Evolutionary conservation across 2,113 vertebrate genomes (phyloP), one percentile per base, ranked within the genome.

Genomic region (Lasiurus borealis): DNA sequence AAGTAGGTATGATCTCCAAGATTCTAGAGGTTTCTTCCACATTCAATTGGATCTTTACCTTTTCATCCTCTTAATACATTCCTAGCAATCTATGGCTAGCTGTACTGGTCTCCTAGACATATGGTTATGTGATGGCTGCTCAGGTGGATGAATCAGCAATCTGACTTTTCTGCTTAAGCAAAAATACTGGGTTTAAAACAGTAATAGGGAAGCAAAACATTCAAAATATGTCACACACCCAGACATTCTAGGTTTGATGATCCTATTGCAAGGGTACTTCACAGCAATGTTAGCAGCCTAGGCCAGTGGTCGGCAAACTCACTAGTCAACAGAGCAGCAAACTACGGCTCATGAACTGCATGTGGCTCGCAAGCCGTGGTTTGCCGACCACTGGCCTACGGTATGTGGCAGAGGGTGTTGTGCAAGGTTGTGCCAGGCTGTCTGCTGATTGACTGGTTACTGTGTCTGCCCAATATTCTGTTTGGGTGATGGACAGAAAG

Each of bases 91-190:
- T 77, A 46, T 52, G 76, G 15, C 16, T 73, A 7, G 6, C 59
- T 0, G 0, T 66, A 3, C 16, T 31, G 36, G 27, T 46, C 27
- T 92, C 64, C 6, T 21, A 2, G 11, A 44, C 3, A 0, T 12
- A 2, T 29, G 9, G 50, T 69, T 72, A 12, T 13, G 25, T 3
- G 52, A 34, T 10, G 18, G n/a, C 18, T 40, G 75, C 29, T 64
- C 11, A 48, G n/a, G 34, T n/a, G 27, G 12, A 29, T 64, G 29
- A 23, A 29, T 54, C 25, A 69, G 25, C 31, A 52, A 2, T 19
- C 29, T 46, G 36, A 7, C n/a, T 76, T 46, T 27, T 73, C 69
- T 29, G 14, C 14, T 21, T 77, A 44, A 57, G 36, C 36, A 48
- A 9, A 40, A 57, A 31, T 23, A 50, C 31, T 64, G 50, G 40